Evolutionary conservation across 2,888 invertebrate genomes (phyloP).

Genomic region (Apotomis betuletana): DNA sequence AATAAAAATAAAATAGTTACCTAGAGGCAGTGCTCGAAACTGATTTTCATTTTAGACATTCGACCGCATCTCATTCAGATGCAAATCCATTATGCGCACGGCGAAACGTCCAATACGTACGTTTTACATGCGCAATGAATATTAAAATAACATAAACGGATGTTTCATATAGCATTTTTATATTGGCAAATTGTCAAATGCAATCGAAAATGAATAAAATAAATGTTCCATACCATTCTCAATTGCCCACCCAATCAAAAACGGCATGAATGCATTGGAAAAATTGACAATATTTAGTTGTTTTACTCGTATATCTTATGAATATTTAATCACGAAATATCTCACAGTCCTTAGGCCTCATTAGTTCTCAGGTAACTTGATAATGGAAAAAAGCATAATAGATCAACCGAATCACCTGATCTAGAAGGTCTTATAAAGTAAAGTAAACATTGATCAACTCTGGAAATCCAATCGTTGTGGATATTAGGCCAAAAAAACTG

Average conservation of each 20-base stretch:
- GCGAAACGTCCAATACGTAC: slow-evolving; percentile 55
- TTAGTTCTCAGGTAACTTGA: too few relatives aligned
- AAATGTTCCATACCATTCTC: not conserved
- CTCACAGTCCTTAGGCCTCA: too few relatives aligned
- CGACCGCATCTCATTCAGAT: slow-evolving; percentile 63
- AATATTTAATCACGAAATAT: too few relatives aligned
- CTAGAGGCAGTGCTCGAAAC: slow-evolving; percentile 48
- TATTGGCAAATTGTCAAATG: slow-evolving; percentile 27
- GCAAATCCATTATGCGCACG: slow-evolving; percentile 56
- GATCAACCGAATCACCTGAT: too few relatives aligned
- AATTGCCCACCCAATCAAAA: not conserved
- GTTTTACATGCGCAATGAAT: slow-evolving; percentile 58
- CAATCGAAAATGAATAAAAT: slow-evolving; percentile 25
- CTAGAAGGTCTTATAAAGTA: too few relatives aligned
- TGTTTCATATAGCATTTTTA: slow-evolving; percentile 41
- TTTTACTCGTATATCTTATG: not conserved
- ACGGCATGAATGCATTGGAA: not conserved
- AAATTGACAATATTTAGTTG: not conserved
- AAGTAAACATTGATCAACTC: too few relatives aligned
- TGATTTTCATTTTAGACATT: slow-evolving; percentile 56
- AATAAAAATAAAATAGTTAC: slow-evolving; percentile 32
- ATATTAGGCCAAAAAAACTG: too few relatives aligned
- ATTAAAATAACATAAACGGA: slow-evolving; percentile 49
- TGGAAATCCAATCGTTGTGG: too few relatives aligned
- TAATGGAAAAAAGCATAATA: too few relatives aligned